Conservation (phyloP, 2,113 vertebrate species). For the Gymnorhina tibicen region DNA sequence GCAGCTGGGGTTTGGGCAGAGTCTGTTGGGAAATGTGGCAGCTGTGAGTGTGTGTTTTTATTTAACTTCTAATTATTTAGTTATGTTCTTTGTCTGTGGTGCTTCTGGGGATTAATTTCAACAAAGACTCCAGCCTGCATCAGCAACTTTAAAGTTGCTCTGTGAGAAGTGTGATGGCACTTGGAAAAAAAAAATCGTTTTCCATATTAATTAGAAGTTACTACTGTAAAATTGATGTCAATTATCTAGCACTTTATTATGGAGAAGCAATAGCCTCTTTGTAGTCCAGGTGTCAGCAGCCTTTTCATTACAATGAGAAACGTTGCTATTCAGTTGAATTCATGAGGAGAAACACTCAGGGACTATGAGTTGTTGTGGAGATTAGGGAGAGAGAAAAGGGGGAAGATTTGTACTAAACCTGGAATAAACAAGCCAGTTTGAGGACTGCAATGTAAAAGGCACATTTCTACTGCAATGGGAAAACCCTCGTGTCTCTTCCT, state of each 20-base stretch:
- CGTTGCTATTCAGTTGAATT: background rate
- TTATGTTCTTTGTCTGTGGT: conserved; percentile 40
- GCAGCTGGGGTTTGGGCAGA: background rate
- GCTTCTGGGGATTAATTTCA: conserved; percentile 50
- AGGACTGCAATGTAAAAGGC: background rate
- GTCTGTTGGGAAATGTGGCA: conserved; percentile 1
- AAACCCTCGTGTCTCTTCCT: background rate
- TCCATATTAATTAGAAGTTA: conserved; percentile 48
- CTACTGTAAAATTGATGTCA: conserved; percentile 36
- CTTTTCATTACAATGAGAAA: conserved; percentile 31
- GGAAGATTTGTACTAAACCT: background rate
- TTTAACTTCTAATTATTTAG: conserved; percentile 53
- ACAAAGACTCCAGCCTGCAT: conserved; percentile 29
- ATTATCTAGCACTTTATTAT: conserved; percentile 34
- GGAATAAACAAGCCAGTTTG: background rate
- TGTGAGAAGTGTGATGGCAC: background rate
- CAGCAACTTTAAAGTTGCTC: conserved; percentile 50
- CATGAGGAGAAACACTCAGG: background rate
- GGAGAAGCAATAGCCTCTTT: background rate
- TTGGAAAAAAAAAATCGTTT: background rate
- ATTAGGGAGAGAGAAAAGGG: background rate
- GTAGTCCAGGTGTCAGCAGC: conserved; percentile 22
- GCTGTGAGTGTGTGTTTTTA: conserved; percentile 33
- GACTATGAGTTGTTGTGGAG: background rate
- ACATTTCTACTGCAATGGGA: background rate